Evolutionary conservation across 2,888 invertebrate species (phyloP).

Genomic region (Sphaerophoria rueppellii): DNA sequence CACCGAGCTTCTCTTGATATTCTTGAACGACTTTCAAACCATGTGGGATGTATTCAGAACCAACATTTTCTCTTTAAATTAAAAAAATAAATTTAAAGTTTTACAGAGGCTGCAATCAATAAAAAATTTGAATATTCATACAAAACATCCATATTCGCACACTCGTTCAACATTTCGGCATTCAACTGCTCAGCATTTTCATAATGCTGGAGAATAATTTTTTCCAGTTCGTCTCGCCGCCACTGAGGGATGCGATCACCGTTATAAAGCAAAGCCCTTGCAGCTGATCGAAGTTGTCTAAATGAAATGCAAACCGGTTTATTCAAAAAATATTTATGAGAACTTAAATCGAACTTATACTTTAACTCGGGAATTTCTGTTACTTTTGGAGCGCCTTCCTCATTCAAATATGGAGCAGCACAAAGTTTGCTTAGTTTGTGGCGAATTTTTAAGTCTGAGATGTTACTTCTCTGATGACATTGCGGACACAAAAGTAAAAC

Average conservation of each 20-base stretch:
- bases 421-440: constrained; percentile 85
- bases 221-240: constrained; percentile 83
- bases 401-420: constrained; percentile 85
- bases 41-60: constrained; percentile 83
- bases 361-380: constrained; percentile 80
- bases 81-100: constrained; percentile 5
- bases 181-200: constrained; percentile 82
- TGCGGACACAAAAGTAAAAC: constrained; percentile 87
- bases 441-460: constrained; percentile 85
- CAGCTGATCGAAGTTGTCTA: constrained; percentile 85
- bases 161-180: constrained; percentile 83
- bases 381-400: constrained; percentile 77
- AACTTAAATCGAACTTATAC: constrained; percentile 71
- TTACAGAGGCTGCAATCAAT: not conserved
- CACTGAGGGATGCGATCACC: constrained; percentile 83
- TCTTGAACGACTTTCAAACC: constrained; percentile 85
- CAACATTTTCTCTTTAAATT: constrained; percentile 81
- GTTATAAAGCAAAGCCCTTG: constrained; percentile 83
- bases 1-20: constrained; percentile 83
- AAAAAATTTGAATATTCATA: constrained; percentile 78
- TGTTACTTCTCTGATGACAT: constrained; percentile 89
- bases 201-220: constrained; percentile 83
- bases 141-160: constrained; percentile 83
- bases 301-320: too few relatives aligned
- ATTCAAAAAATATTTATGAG: too few relatives aligned